These are phyloP conservation scores for Cerastoderma edule DNA, from an alignment of 2,888 invertebrate species.

Conservation along the genomic window DNA sequence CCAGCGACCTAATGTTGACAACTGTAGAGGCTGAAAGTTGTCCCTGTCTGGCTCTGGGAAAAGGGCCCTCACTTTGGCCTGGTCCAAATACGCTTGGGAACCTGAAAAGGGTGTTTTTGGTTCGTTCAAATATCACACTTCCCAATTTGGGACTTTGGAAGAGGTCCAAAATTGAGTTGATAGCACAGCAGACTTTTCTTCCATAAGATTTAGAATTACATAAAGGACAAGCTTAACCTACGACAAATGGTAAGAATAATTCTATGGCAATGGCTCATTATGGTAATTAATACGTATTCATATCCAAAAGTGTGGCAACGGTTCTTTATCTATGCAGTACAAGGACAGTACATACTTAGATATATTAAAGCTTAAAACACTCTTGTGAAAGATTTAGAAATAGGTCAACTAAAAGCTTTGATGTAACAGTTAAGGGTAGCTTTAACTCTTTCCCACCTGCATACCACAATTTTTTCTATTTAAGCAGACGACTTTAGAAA, in stretches of 20 bases:
- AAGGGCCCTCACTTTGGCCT: conserved; percentile 11
- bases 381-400: too few relatives aligned
- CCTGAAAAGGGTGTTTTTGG: conserved; percentile 7
- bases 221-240: not conserved
- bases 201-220: not conserved
- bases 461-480: too few relatives aligned
- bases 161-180: not conserved
- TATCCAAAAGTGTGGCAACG: too few relatives aligned
- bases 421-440: too few relatives aligned
- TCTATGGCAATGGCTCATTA: not conserved
- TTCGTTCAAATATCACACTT: not conserved
- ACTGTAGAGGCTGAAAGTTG: conserved; percentile 34
- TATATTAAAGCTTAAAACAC: too few relatives aligned
- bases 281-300: not conserved
- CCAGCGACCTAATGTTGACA: conserved; percentile 9
- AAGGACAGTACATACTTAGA: too few relatives aligned
- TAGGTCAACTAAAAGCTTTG: too few relatives aligned
- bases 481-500: too few relatives aligned
- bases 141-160: not conserved
- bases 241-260: not conserved
- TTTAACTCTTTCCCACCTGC: too few relatives aligned
- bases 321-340: too few relatives aligned
- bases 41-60: conserved; percentile 35
- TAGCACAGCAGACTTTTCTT: not conserved
- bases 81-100: conserved; percentile 26